Evolutionary conservation across 2,888 invertebrate genomes (phyloP).

Genomic region (Dermolepida albohirtum): DNA sequence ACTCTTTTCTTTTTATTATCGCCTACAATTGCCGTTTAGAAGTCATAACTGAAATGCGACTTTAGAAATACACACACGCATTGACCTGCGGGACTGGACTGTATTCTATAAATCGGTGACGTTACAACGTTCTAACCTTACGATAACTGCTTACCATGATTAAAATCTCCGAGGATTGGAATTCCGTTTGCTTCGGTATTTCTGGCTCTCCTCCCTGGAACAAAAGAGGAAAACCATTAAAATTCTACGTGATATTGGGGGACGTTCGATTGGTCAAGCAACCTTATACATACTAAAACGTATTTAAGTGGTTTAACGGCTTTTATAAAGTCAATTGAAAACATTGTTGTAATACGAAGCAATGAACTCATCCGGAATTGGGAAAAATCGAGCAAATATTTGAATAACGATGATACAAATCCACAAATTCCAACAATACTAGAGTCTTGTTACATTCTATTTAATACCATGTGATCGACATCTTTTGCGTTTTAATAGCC

Average conservation of each 20-base stretch:
- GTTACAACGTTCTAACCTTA: conserved; percentile 54
- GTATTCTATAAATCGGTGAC: conserved; percentile 44
- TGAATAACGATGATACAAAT: no score
- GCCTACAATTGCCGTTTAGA: conserved; percentile 43
- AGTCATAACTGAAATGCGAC: conserved; percentile 45
- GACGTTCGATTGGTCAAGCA: conserved; percentile 32
- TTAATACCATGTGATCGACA: no score
- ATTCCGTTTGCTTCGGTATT: conserved; percentile 64
- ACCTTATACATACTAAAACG: conserved; percentile 25
- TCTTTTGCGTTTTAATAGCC: no score
- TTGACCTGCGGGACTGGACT: conserved; percentile 47
- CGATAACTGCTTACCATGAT: conserved; percentile 64
- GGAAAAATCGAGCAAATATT: no score
- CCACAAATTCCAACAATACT: no score
- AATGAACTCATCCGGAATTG: no score
- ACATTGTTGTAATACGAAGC: no score
- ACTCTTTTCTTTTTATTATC: conserved; percentile 10
- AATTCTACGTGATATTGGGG: conserved; percentile 32
- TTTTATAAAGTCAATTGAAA: no score
- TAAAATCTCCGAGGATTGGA: conserved; percentile 64
- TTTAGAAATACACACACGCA: conserved; percentile 22
- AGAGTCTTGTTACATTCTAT: no score
- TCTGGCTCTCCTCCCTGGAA: conserved; percentile 63
- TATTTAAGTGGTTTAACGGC: neutral
- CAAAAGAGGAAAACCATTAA: conserved; percentile 42